Evolutionary conservation across 2,113 vertebrate genomes (phyloP), one percentile per base, ranked within the genome.

Genomic region (Shinisaurus crocodilurus): DNA sequence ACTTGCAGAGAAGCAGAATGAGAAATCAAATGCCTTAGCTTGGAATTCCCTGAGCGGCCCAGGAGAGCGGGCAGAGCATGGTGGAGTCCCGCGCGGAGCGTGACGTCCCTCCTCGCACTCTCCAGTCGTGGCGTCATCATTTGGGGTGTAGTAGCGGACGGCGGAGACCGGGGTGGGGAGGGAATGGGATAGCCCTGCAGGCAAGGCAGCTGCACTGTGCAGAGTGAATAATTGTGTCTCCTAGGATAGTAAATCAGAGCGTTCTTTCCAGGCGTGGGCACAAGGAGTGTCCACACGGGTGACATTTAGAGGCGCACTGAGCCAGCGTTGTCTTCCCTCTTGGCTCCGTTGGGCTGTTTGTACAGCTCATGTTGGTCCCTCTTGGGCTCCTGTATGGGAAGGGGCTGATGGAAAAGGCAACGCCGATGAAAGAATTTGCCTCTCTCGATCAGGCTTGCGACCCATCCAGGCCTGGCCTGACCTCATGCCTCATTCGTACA

Each of bases 321-420:
- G 4, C 40, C 0, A 0, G 23, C 76, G 3, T 10, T 6, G 7
- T 79, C 69, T 0, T 89, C 34, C 32, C n/a, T 0, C 0, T 3
- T 0, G 76, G 82, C 67, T 89, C 60, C 0, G 0, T 13, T 27
- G 25, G 57, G 85, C 29, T 34, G 25, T 86, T 92, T 85, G 50
- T 88, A 81, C 90, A 6, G 0, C 29, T 65, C 86, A 0, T 0
- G 12, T 81, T 87, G 89, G 37, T 57, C 50, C 74, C 50, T 90
- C n/a, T 18, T 0, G 34, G 45, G 48, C 43, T 85, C 37, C 70
- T 87, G 75, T 50, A 91, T 37, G 89, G 87, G 84, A 16, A 3
- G 45, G 63, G 75, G 72, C 70, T 76, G 48, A 29, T 86, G 27
- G 82, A 75, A 2, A 84, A 43, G 0, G 48, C 82, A 34, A 1